Base-by-base conservation (phyloP, 1,140 invertebrate genomes). In the Scaptomyza pallida region DNA sequence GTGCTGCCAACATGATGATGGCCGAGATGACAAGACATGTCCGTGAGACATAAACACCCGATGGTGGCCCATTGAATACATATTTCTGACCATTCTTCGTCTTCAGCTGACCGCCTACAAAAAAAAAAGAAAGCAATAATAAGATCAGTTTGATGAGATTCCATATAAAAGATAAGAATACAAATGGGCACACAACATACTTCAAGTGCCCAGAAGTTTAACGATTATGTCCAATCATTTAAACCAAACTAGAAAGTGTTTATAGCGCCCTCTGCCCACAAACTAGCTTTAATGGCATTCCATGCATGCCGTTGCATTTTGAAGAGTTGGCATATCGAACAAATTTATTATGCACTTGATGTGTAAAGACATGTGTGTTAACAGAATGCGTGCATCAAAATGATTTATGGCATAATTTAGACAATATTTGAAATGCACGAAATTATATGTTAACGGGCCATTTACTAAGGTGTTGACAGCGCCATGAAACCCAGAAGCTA, bases 1-100 rank as follows among this genome's bases (percentile, higher is more conserved):
- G 45, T 30, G 79, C 79, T 51, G 76, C 19, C 10, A 91, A 8
- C 17, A 75, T 69, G 6, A 91, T 78, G 43, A 90, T 48, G 5
- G 71, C 77, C 0, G 85, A 65, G 40, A 91, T 70, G 50, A 85
- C 37, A 41, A 79, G 69, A 23, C 90, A 91, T 8, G 74, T 51
- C 55, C 65, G 89, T 8, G 90, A 81, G 8, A 91, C 88, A 71
- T 85, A 91, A 2, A 90, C 77, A 15, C 90, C 90, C 37, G 89
- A 86, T 6, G 89, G 89, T 40, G 65, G 74, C 2, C 90, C 89
- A 62, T 91, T 91, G 57, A 91, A 90, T 9, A 91, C 79, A 63
- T 91, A 91, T 71, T 91, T 91, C 61, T 91, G 90, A 13, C 90
- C 90, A 64, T 91, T 91, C 45, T 91, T 91, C 15, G 90, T 90